Evolutionary conservation across 2,797 vertebrate species (phyloP).

Genomic region (Mus spretus): DNA sequence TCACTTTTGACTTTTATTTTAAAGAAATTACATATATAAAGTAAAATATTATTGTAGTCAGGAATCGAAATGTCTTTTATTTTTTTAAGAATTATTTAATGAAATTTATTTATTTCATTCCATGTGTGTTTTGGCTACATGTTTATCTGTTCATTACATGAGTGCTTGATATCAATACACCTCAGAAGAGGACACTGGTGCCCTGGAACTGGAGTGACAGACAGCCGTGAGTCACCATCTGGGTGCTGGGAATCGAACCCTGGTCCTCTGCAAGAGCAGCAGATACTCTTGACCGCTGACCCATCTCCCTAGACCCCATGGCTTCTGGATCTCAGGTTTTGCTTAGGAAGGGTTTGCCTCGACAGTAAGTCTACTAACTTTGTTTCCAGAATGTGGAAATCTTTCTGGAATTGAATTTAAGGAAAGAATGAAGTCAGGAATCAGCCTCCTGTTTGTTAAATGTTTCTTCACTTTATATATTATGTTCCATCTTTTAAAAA

Average conservation of each 20-base stretch:
- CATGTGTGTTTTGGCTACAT: neutral
- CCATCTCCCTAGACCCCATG: neutral
- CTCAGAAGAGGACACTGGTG: neutral
- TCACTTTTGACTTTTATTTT: constrained; percentile 2
- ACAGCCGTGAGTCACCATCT: too few relatives aligned
- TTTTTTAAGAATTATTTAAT: neutral
- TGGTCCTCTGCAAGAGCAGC: neutral
- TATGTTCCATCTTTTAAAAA: neutral
- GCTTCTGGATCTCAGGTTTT: neutral
- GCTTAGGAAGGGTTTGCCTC: neutral
- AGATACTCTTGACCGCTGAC: neutral
- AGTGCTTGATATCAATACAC: neutral
- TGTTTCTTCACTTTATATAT: neutral
- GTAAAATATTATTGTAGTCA: neutral
- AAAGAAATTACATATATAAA: neutral
- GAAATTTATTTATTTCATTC: neutral
- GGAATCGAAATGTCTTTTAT: neutral
- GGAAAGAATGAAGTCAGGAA: neutral
- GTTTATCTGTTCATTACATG: neutral
- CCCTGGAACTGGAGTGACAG: too few relatives aligned
- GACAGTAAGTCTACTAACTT: neutral
- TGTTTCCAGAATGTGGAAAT: neutral
- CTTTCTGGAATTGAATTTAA: neutral
- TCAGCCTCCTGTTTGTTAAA: neutral
- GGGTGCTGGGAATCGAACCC: neutral